These are phyloP conservation scores for Neopelma chrysocephalum DNA, from an alignment of 2,797 vertebrate species.

Conservation along the genomic window DNA sequence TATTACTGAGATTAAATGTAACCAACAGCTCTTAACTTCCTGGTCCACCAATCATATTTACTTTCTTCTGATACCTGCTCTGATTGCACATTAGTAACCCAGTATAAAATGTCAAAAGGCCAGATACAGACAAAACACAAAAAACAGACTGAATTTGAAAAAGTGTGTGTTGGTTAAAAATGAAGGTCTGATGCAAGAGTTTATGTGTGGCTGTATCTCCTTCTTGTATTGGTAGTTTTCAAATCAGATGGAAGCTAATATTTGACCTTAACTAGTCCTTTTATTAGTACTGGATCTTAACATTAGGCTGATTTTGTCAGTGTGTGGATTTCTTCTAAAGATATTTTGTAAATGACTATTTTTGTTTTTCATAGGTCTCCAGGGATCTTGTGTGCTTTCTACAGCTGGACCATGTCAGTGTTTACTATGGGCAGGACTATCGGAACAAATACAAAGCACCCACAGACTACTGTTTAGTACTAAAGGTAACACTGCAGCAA, in stretches of 20 bases:
- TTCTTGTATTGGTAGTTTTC: background rate
- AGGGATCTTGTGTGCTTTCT: constrained; percentile 96
- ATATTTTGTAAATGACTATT: background rate
- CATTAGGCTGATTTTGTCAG: background rate
- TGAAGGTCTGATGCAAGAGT: background rate
- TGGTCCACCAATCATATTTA: background rate
- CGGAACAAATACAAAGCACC: constrained; percentile 97
- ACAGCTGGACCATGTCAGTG: constrained; percentile 95
- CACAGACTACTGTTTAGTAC: constrained; percentile 93
- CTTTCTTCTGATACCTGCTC: background rate
- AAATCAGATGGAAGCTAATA: background rate
- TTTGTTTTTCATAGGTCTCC: constrained; percentile 82
- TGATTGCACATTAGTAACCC: background rate
- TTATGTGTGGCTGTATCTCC: background rate
- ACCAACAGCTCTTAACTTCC: background rate
- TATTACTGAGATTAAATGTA: background rate
- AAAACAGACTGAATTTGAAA: background rate
- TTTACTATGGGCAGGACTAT: constrained; percentile 96
- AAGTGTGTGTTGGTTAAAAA: background rate
- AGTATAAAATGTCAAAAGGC: background rate
- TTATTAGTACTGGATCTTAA: background rate
- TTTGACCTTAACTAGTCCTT: background rate
- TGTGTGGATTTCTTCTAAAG: background rate
- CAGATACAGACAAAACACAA: background rate
- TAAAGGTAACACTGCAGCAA: constrained; percentile 83